A percentile compares a stretch with the other conserved stretches of the same genome.
phyloP scores from a whole-genome alignment of 2,888 invertebrate species.

The Drosophila crucigera region DNA sequence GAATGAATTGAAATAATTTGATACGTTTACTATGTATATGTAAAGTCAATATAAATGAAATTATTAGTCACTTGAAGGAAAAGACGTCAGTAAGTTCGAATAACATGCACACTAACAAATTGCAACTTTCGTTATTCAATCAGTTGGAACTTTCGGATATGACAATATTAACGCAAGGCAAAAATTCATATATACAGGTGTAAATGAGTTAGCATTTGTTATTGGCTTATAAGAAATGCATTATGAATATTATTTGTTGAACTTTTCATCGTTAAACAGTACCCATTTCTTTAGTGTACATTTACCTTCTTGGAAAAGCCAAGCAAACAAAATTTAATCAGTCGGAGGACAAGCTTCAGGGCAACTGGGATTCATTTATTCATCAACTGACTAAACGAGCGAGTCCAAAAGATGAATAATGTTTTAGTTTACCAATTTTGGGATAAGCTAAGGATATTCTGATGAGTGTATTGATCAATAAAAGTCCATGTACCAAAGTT shows the following conservation, averaged over 20 bases:
- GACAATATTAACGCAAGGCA: background rate
- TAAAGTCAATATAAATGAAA: slow-evolving; percentile 2
- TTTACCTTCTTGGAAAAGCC: background rate
- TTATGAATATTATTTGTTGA: too few species aligned
- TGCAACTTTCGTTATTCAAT: slow-evolving; percentile 4
- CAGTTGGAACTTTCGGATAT: slow-evolving; percentile 16
- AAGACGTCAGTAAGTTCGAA: too few species aligned
- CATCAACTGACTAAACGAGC: too few species aligned
- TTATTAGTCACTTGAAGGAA: background rate
- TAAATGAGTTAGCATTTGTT: background rate
- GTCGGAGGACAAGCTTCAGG: background rate
- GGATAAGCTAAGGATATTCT: background rate
- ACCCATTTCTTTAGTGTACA: background rate
- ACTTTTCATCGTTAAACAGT: too few species aligned
- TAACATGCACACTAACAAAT: background rate
- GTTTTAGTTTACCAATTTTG: background rate
- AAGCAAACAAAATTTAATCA: background rate
- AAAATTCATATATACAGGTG: background rate
- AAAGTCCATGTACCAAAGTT: background rate
- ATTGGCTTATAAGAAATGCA: too few species aligned
- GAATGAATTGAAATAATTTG: background rate
- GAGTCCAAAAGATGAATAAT: too few species aligned
- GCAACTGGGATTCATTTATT: background rate
- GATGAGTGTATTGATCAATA: background rate
- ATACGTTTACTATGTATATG: slow-evolving; percentile 3